These are phyloP conservation scores for Colletes latitarsis DNA, from an alignment of 1,140 invertebrate species.

Conservation along the genomic window DNA sequence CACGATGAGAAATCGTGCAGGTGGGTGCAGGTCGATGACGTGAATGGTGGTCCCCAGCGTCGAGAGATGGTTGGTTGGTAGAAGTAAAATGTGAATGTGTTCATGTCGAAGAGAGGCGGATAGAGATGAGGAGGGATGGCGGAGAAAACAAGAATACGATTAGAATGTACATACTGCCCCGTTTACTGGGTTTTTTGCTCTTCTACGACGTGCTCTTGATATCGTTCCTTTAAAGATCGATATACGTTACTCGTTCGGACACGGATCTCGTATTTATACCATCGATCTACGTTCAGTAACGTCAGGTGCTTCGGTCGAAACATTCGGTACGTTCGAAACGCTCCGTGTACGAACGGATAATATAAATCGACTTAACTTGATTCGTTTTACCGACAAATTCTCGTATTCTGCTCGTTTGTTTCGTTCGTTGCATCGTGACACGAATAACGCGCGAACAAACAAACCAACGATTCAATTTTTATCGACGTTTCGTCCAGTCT, in stretches of 20 bases:
- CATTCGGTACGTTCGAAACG: too few species aligned
- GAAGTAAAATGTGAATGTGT: conserved; percentile 74
- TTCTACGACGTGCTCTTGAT: conserved; percentile 58
- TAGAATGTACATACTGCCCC: conserved; percentile 71
- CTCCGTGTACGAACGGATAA: too few species aligned
- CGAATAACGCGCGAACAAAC: too few species aligned
- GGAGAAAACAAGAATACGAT: conserved; percentile 77
- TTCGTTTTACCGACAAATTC: too few species aligned
- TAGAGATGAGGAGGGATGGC: conserved; percentile 74
- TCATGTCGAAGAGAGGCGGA: conserved; percentile 74
- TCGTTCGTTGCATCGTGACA: neutral
- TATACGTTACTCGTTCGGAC: too few species aligned
- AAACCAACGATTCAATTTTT: too few species aligned
- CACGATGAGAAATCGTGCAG: conserved; percentile 72
- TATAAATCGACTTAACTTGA: neutral
- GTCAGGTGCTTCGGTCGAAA: too few species aligned
- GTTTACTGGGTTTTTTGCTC: conserved; percentile 57
- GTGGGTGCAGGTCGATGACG: conserved; percentile 75
- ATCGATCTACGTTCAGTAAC: too few species aligned
- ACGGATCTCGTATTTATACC: too few species aligned
- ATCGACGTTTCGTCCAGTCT: too few species aligned
- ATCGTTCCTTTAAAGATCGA: conserved; percentile 8
- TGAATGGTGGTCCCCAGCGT: conserved; percentile 76
- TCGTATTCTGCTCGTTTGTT: neutral
- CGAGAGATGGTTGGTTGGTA: conserved; percentile 72